A percentile compares a stretch with the other conserved stretches of the same genome.
Evolutionary conservation across 2,113 vertebrate species (phyloP).

Genomic region (Zapornia atra): DNA sequence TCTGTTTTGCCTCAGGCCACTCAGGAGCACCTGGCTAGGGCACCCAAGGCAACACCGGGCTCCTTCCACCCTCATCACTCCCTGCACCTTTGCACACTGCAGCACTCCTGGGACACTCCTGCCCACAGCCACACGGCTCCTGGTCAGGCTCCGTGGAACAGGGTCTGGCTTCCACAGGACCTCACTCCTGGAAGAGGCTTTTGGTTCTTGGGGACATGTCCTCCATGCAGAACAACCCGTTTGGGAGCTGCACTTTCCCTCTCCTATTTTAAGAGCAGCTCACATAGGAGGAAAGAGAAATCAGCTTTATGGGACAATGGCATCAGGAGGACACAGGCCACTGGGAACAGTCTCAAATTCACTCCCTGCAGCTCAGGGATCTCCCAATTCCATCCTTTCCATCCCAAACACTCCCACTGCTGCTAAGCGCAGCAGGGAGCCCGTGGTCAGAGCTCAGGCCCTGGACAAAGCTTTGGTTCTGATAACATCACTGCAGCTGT

Average conservation of each 20-base stretch:
- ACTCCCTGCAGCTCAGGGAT: constrained; percentile 40
- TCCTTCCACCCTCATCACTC: neutral
- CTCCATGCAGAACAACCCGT: neutral
- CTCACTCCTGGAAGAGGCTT: neutral
- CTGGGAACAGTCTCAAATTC: neutral
- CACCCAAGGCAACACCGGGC: fast-evolving
- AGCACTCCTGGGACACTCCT: neutral
- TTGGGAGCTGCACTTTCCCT: neutral
- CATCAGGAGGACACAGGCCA: neutral
- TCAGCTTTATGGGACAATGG: neutral
- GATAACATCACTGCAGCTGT: constrained; percentile 24
- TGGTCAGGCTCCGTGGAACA: neutral
- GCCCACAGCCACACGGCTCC: neutral
- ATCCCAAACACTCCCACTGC: neutral
- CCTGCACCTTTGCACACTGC: neutral
- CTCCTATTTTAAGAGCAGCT: neutral
- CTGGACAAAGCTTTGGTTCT: constrained; percentile 44
- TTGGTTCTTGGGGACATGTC: neutral
- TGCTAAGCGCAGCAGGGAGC: neutral
- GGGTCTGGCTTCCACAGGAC: neutral
- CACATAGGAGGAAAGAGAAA: neutral
- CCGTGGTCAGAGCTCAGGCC: neutral
- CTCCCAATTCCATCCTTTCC: neutral
- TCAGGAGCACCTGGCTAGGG: neutral
- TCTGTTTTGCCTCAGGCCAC: neutral